Percentiles rank a stretch among this genome's conserved stretches.
Conservation (phyloP, 2,888 invertebrate genomes). For the Eupithecia subumbrata region DNA sequence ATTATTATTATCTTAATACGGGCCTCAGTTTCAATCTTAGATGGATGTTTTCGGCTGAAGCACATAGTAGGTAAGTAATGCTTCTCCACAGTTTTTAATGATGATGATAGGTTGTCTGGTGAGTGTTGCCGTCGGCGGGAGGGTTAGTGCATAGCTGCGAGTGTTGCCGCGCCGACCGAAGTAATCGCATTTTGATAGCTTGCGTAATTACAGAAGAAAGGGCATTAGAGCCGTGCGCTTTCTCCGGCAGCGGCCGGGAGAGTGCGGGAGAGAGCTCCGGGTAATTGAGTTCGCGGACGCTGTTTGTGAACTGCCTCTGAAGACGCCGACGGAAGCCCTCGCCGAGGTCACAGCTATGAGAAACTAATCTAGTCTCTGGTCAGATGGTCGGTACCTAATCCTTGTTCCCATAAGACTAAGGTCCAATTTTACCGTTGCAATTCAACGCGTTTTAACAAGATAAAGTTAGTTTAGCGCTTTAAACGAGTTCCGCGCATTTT, state of each 20-base stretch:
- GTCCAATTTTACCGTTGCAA: not conserved
- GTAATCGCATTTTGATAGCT: constrained; percentile 30
- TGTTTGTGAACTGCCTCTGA: not conserved
- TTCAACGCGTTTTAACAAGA: not conserved
- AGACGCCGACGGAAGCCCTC: not conserved
- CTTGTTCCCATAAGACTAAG: not conserved
- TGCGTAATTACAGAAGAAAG: constrained; percentile 26
- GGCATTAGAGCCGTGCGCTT: constrained; percentile 26
- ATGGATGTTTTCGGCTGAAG: not conserved
- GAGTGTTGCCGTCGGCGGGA: not conserved
- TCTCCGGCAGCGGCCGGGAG: constrained; percentile 15
- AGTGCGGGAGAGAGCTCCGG: constrained; percentile 2
- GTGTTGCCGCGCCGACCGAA: constrained; percentile 1
- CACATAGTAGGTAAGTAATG: not conserved
- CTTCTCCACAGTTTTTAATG: not conserved
- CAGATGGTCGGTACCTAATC: not conserved
- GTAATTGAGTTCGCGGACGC: not conserved
- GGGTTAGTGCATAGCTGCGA: not conserved
- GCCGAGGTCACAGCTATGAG: not conserved
- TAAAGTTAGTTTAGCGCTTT: not conserved
- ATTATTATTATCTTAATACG: too few species aligned
- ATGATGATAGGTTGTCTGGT: not conserved
- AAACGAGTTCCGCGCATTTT: too few species aligned
- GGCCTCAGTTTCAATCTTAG: not conserved
- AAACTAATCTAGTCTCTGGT: not conserved